These are phyloP conservation scores for Bungarus multicinctus DNA, from an alignment of 2,113 vertebrate genomes.

Conservation along the genomic window DNA sequence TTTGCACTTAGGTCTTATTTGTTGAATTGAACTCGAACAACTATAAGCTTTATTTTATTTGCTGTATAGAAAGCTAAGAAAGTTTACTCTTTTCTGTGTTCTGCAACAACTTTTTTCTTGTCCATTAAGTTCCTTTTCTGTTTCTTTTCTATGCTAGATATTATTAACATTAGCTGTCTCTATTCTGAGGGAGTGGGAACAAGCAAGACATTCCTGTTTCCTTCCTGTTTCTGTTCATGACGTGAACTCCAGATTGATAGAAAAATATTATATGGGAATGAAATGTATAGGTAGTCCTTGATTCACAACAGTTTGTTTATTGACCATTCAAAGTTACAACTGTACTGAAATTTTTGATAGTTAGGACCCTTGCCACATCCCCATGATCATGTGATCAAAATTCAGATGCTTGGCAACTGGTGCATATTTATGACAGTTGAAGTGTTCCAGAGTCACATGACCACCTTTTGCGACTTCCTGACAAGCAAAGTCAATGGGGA, in stretches of 20 bases:
- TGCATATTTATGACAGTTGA: too few species aligned
- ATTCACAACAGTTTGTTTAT: too few species aligned
- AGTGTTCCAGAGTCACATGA: too few species aligned
- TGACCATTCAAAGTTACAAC: too few species aligned
- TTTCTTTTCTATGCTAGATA: neutral
- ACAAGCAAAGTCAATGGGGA: too few species aligned
- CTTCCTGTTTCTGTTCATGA: neutral
- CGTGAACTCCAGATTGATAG: neutral
- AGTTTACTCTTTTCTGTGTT: neutral
- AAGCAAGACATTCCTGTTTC: neutral
- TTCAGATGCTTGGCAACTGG: too few species aligned
- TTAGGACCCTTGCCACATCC: too few species aligned
- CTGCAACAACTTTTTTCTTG: neutral
- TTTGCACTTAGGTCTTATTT: neutral
- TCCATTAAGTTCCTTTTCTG: neutral
- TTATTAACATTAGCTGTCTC: neutral
- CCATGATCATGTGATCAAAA: too few species aligned
- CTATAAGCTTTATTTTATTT: neutral
- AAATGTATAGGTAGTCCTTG: neutral
- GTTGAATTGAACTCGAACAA: neutral
- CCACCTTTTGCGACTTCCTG: too few species aligned
- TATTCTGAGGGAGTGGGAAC: neutral
- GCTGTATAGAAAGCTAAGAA: neutral
- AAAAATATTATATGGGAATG: neutral
- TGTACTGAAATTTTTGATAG: too few species aligned